Evolutionary conservation across 2,888 invertebrate genomes (phyloP).

Genomic region (Argynnis bischoffii): DNA sequence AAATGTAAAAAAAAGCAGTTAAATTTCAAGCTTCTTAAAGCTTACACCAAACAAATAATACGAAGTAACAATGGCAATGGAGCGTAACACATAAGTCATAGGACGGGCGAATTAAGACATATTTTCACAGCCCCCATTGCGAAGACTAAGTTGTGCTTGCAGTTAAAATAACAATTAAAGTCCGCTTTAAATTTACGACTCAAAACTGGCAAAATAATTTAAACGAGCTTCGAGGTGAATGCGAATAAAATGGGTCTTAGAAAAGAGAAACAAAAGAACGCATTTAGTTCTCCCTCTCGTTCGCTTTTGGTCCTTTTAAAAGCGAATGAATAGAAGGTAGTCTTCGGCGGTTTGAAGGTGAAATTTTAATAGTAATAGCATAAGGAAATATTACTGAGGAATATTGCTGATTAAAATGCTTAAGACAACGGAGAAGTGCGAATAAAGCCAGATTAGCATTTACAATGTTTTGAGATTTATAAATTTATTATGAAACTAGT

Average conservation of each 20-base stretch:
- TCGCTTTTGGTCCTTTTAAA: slow-evolving; percentile 66
- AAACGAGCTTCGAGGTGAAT: slow-evolving; percentile 66
- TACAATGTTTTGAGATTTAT: slow-evolving; percentile 10
- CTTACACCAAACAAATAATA: slow-evolving; percentile 22
- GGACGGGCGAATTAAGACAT: slow-evolving; percentile 78
- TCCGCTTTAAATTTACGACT: slow-evolving; percentile 80
- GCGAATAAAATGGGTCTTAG: slow-evolving; percentile 71
- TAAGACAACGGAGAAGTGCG: slow-evolving; percentile 37
- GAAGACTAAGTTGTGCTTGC: slow-evolving; percentile 76
- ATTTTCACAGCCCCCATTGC: slow-evolving; percentile 68
- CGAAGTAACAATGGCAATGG: slow-evolving; percentile 47
- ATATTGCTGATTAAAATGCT: slow-evolving; percentile 71
- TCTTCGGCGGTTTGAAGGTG: slow-evolving; percentile 65
- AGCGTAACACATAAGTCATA: slow-evolving; percentile 71
- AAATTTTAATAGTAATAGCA: slow-evolving; percentile 78
- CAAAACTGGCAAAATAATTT: slow-evolving; percentile 79
- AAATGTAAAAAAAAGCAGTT: neutral
- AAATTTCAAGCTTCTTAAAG: slow-evolving; percentile 2
- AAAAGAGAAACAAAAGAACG: slow-evolving; percentile 73
- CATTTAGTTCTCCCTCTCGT: slow-evolving; percentile 62
- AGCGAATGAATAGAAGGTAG: slow-evolving; percentile 55
- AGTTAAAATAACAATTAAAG: slow-evolving; percentile 83
- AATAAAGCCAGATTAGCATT: slow-evolving; percentile 38
- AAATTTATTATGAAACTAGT: neutral
- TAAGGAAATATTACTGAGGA: slow-evolving; percentile 74